These are phyloP conservation scores for Syrista parreyssii DNA, from an alignment of 2,888 invertebrate genomes.

Conservation along the genomic window DNA sequence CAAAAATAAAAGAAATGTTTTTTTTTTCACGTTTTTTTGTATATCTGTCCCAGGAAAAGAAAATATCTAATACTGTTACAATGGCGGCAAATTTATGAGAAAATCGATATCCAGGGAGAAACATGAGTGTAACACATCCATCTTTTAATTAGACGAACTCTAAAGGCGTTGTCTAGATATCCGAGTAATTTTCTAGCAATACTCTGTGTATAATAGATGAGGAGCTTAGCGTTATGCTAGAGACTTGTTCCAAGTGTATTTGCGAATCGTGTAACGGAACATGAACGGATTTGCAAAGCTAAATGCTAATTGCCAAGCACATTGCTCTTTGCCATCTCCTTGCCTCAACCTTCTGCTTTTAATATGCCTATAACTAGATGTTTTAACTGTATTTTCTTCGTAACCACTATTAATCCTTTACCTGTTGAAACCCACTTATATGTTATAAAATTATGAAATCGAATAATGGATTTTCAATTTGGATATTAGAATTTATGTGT, in stretches of 20 bases:
- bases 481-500: neutral
- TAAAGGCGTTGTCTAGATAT: slow-evolving; percentile 13
- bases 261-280: neutral
- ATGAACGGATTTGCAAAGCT: neutral
- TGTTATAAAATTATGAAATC: neutral
- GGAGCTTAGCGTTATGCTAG: neutral
- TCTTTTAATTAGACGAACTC: neutral
- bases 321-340: neutral
- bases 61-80: neutral
- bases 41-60: neutral
- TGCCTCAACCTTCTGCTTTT: neutral
- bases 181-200: slow-evolving; percentile 9
- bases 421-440: neutral
- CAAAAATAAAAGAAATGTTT: neutral
- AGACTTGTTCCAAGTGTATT: neutral
- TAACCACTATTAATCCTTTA: slow-evolving; percentile 33
- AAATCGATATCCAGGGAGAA: neutral
- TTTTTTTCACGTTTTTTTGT: no score
- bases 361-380: slow-evolving; percentile 18
- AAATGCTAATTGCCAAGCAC: neutral
- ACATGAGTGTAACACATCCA: neutral
- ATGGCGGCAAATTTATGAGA: neutral
- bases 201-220: neutral
- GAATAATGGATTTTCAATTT: neutral
- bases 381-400: slow-evolving; percentile 39